These are phyloP conservation scores for Drosophila flavopinicola DNA, from an alignment of 2,888 invertebrate genomes.

Conservation along the genomic window DNA sequence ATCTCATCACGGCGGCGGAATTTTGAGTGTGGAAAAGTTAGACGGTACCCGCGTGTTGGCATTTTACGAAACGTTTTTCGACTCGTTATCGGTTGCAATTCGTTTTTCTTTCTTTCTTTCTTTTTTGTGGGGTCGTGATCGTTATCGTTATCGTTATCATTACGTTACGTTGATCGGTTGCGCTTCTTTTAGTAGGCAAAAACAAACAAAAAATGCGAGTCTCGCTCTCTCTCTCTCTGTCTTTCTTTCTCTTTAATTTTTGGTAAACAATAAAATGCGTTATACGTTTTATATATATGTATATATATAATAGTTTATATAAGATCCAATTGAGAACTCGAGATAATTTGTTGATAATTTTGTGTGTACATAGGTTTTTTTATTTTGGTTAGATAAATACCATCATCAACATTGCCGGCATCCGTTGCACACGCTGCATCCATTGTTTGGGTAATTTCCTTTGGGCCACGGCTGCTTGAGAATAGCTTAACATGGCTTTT, in stretches of 20 bases:
- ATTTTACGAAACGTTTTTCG: slow-evolving; percentile 39
- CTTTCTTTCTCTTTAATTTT: slow-evolving; percentile 53
- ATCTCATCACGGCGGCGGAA: slow-evolving; percentile 72
- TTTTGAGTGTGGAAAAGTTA: slow-evolving; percentile 55
- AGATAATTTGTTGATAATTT: slow-evolving; percentile 80
- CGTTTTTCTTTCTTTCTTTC: slow-evolving; percentile 36
- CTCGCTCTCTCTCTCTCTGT: slow-evolving; percentile 64
- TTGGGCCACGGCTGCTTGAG: slow-evolving; percentile 72
- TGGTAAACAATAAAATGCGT: slow-evolving; percentile 64
- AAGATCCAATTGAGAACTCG: slow-evolving; percentile 76
- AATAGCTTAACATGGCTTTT: slow-evolving; percentile 75
- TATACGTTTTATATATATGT: slow-evolving; percentile 71
- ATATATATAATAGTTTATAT: slow-evolving; percentile 71
- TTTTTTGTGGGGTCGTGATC: slow-evolving; percentile 42
- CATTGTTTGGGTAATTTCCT: slow-evolving; percentile 47
- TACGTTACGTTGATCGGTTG: slow-evolving; percentile 72
- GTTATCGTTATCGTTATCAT: slow-evolving; percentile 41
- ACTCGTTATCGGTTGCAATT: slow-evolving; percentile 53
- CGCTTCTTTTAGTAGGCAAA: slow-evolving; percentile 68
- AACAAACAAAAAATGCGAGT: slow-evolving; percentile 78
- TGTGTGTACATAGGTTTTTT: slow-evolving; percentile 78
- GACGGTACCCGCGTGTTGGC: slow-evolving; percentile 44
- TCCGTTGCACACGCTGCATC: slow-evolving; percentile 63
- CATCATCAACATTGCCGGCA: slow-evolving; percentile 76
- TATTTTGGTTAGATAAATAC: slow-evolving; percentile 83